Percentiles rank a stretch among this genome's conserved stretches.
These are phyloP conservation scores for Eremophila alpestris DNA, from an alignment of 2,797 vertebrate species.

Conservation along the genomic window DNA sequence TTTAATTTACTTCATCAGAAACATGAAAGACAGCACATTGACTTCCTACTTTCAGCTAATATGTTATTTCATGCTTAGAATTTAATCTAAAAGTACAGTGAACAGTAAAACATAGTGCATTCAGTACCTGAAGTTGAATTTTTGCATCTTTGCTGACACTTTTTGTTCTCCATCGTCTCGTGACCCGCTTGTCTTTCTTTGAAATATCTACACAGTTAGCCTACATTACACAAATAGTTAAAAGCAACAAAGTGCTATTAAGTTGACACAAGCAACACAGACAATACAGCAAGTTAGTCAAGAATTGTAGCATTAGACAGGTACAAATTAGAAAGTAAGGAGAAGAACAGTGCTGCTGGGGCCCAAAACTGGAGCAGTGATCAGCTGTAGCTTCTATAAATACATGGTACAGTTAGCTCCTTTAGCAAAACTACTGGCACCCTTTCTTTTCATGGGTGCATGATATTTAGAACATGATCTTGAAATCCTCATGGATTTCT, in stretches of 20 bases:
- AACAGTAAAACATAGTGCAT: slow-evolving; percentile 43
- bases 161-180: slow-evolving; percentile 99
- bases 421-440: not conserved
- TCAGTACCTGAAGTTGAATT: slow-evolving; percentile 98
- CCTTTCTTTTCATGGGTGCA: not conserved
- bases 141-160: slow-evolving; percentile 99
- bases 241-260: slow-evolving; percentile 81
- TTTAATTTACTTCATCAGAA: not conserved
- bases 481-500: not conserved
- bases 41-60: not conserved
- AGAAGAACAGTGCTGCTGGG: not conserved
- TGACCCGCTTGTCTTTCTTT: slow-evolving; percentile 99
- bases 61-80: not conserved
- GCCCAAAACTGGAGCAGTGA: not conserved
- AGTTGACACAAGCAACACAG: slow-evolving; percentile 76
- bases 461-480: not conserved
- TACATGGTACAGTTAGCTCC: not conserved
- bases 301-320: slow-evolving; percentile 41
- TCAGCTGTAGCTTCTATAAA: not conserved
- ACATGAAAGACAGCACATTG: not conserved
- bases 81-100: not conserved
- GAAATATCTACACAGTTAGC: slow-evolving; percentile 99
- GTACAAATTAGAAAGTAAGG: slow-evolving; percentile 18
- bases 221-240: slow-evolving; percentile 87
- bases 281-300: slow-evolving; percentile 74